These are phyloP conservation scores for Lindbergichthys nudifrons DNA, from an alignment of 2,797 vertebrate genomes.

Conservation along the genomic window DNA sequence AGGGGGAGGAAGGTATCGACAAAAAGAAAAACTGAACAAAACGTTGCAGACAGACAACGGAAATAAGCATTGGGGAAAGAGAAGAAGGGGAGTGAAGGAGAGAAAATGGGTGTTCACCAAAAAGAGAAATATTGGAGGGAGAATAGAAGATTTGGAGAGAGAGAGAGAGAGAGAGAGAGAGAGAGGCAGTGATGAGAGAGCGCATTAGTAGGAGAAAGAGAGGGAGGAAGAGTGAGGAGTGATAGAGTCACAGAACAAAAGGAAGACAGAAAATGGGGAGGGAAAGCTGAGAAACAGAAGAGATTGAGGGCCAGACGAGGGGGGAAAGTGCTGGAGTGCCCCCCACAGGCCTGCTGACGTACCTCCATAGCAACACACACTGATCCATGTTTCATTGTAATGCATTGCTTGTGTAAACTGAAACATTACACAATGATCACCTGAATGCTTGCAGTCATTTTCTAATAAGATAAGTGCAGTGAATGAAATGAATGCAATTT, in stretches of 20 bases:
- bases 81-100: constrained; percentile 44
- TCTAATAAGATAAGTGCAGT: constrained; percentile 65
- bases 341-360: constrained; percentile 73
- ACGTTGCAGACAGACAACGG: constrained; percentile 55
- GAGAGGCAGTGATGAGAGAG: constrained; percentile 73
- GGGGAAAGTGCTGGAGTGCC: constrained; percentile 83
- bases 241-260: constrained; percentile 78
- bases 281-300: constrained; percentile 54
- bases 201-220: constrained; percentile 70
- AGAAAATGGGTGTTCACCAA: constrained; percentile 64
- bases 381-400: constrained; percentile 69
- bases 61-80: constrained; percentile 50
- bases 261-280: constrained; percentile 71
- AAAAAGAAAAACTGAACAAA: constrained; percentile 53
- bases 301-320: constrained; percentile 37
- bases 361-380: constrained; percentile 35
- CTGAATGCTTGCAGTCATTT: constrained; percentile 67
- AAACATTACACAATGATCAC: constrained; percentile 72
- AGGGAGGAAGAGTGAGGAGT: constrained; percentile 64
- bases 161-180: constrained; percentile 38
- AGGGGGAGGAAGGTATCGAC: constrained; percentile 51
- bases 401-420: constrained; percentile 64
- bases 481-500: constrained; percentile 62
- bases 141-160: constrained; percentile 56
- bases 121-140: constrained; percentile 59